Conservation (phyloP, 2,888 invertebrate species). For the Drosophila kokeensis region DNA sequence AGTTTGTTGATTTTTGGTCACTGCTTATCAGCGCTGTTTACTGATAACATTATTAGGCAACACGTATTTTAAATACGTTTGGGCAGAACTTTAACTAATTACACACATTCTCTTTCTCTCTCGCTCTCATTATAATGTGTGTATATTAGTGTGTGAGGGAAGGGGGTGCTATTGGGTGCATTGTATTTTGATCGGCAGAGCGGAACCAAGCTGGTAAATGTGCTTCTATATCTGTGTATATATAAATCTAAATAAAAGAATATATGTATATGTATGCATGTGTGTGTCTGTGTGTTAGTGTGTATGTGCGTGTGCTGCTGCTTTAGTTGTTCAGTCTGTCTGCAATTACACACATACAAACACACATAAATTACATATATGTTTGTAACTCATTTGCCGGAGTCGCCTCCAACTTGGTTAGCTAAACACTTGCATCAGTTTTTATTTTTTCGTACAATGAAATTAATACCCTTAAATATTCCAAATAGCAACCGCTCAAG, state of each 20-base stretch:
- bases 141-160: not conserved
- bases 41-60: conserved; percentile 56
- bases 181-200: conserved; percentile 72
- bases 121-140: not conserved
- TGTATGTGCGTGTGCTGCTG: conserved; percentile 58
- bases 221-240: conserved; percentile 1
- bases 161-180: conserved; percentile 31
- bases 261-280: conserved; percentile 1
- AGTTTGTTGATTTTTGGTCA: conserved; percentile 48
- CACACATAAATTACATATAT: not conserved
- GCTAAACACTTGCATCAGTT: conserved; percentile 12
- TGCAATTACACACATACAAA: conserved; percentile 47
- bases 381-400: conserved; percentile 7
- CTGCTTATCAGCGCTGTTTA: conserved; percentile 54
- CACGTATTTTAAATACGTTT: conserved; percentile 43
- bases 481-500: not conserved
- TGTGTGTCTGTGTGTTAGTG: not conserved
- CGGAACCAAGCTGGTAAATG: conserved; percentile 69
- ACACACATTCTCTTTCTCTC: conserved; percentile 12
- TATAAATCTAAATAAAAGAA: not conserved
- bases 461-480: not conserved
- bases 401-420: conserved; percentile 38
- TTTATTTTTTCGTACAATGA: not conserved
- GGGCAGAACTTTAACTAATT: conserved; percentile 32
- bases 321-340: conserved; percentile 56